Conservation (phyloP, 2,888 invertebrate species). For the Xanthia togata region DNA sequence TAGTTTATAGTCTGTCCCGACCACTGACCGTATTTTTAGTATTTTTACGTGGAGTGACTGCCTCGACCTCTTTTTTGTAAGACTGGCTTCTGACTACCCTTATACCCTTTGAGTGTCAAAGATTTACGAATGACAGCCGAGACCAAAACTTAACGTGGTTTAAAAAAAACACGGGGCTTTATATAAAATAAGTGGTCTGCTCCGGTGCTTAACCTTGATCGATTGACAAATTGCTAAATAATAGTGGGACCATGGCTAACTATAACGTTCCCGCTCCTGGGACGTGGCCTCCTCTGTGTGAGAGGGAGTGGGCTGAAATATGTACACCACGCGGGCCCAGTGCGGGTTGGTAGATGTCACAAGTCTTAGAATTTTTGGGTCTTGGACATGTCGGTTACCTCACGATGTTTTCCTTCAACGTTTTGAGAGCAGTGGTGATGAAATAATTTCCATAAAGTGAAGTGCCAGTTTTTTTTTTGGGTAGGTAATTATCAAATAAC, state of each 20-base stretch:
- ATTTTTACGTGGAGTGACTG: neutral
- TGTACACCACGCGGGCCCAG: neutral
- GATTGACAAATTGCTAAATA: neutral
- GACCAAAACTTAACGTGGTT: neutral
- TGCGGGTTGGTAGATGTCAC: neutral
- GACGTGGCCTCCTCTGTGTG: neutral
- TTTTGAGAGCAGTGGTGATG: no score
- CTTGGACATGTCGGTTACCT: no score
- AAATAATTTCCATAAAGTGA: neutral
- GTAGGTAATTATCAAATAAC: no score
- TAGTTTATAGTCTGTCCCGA: neutral
- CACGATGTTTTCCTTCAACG: no score
- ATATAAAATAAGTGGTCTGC: neutral
- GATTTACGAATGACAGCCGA: no score
- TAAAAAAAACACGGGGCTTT: neutral
- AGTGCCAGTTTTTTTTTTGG: no score
- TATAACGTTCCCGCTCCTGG: neutral
- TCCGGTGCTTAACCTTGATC: neutral
- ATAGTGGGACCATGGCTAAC: neutral
- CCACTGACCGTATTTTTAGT: neutral
- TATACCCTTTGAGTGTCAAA: no score
- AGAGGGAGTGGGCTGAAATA: neutral
- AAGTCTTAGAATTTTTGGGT: neutral
- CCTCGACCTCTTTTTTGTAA: neutral
- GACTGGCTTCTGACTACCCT: no score